Evolutionary conservation across 1,140 invertebrate genomes (phyloP).

Genomic region (Procambarus virginalis): DNA sequence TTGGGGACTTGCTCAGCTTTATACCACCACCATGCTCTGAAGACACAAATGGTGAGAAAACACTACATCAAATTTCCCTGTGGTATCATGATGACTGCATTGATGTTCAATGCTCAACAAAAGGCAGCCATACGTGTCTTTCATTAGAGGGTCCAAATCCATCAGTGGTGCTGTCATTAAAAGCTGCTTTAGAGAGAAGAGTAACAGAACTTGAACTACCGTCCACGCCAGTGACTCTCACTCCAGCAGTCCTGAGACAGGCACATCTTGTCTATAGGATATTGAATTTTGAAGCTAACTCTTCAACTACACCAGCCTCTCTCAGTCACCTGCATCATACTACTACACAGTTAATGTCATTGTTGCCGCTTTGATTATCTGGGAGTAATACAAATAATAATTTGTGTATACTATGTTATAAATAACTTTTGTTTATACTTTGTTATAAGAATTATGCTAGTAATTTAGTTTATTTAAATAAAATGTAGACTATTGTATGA

Average conservation of each 20-base stretch:
- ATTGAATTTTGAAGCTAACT: conserved; percentile 17
- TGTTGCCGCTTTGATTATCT: background rate
- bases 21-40: background rate
- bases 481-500: too few relatives aligned
- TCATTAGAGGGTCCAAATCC: background rate
- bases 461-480: too few relatives aligned
- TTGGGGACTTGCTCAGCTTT: background rate
- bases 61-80: background rate
- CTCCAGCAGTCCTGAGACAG: conserved; percentile 5
- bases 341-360: background rate
- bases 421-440: too few relatives aligned
- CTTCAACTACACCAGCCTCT: background rate
- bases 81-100: conserved; percentile 20
- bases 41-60: background rate
- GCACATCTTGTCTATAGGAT: conserved; percentile 2
- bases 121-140: background rate
- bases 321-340: conserved; percentile 5
- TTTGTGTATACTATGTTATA: background rate
- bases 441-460: too few relatives aligned
- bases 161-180: conserved; percentile 17
- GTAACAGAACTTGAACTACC: background rate
- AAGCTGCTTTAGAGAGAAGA: conserved; percentile 10
- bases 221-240: background rate
- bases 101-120: background rate
- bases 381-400: background rate